Conservation (phyloP, 2,113 vertebrate genomes). For the Etheostoma cragini region DNA sequence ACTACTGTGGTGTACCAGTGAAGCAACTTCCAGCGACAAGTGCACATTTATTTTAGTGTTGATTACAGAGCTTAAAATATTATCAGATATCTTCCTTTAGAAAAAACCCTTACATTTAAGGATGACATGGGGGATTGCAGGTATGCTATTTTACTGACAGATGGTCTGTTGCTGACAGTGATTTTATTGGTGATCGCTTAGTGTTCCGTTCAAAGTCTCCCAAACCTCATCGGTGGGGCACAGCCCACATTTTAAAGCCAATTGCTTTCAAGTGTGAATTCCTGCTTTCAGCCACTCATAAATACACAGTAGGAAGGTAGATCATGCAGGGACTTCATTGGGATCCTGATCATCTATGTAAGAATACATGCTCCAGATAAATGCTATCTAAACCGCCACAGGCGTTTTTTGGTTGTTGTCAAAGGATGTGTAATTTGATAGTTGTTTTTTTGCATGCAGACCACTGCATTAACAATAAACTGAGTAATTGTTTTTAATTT, state of each 20-base stretch:
- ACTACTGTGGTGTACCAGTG: not conserved
- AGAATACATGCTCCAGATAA: not conserved
- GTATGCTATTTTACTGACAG: slow-evolving; percentile 25
- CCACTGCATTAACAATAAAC: not conserved
- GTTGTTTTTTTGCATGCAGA: not conserved
- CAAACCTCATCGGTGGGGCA: slow-evolving; percentile 26
- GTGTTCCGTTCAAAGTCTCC: slow-evolving; percentile 23
- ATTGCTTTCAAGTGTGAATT: slow-evolving; percentile 18
- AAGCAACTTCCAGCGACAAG: not conserved
- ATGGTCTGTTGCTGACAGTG: slow-evolving; percentile 9
- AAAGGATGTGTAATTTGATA: slow-evolving; percentile 1
- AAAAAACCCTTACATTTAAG: slow-evolving; percentile 25
- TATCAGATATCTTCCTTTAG: not conserved
- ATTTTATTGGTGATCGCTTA: slow-evolving; percentile 11
- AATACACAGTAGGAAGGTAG: slow-evolving; percentile 7
- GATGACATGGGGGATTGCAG: slow-evolving; percentile 6
- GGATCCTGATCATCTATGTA: slow-evolving; percentile 15
- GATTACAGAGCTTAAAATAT: not conserved
- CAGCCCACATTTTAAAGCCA: slow-evolving; percentile 7
- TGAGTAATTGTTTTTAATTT: not conserved
- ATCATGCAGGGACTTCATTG: not conserved
- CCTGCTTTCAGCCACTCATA: not conserved
- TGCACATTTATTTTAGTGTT: not conserved
- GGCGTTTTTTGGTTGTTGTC: too few relatives aligned
- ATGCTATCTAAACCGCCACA: not conserved